Conservation (phyloP, 2,113 vertebrate species). For the Turdus rufiventris region DNA sequence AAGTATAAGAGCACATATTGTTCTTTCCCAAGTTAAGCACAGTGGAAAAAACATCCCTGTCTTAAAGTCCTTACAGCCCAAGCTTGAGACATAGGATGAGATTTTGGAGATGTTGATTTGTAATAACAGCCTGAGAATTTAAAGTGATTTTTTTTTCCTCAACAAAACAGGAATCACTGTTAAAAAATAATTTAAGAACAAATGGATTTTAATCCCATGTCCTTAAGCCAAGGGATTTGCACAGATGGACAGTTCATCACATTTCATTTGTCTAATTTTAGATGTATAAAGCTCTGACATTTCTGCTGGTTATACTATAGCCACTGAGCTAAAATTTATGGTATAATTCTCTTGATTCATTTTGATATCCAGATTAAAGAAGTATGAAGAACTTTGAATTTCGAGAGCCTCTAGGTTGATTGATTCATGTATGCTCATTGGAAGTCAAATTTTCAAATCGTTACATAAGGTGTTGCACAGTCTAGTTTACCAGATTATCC, state of each 20-base stretch:
- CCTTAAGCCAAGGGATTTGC: background rate
- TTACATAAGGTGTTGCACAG: background rate
- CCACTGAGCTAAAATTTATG: background rate
- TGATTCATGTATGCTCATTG: background rate
- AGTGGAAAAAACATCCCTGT: background rate
- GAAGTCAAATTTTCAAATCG: background rate
- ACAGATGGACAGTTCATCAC: background rate
- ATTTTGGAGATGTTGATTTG: background rate
- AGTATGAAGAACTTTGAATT: background rate
- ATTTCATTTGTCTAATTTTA: background rate
- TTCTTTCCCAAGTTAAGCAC: background rate
- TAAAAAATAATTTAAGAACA: background rate
- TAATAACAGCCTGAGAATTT: background rate
- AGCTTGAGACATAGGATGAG: background rate
- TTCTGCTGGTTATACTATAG: background rate
- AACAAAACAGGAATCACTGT: background rate
- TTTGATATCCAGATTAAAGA: background rate
- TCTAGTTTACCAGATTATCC: background rate
- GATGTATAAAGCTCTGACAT: background rate
- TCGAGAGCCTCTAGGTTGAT: background rate
- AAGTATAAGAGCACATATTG: background rate
- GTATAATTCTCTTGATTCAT: background rate
- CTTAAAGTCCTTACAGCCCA: background rate
- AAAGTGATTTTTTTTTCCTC: background rate
- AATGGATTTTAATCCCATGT: background rate